Evolutionary conservation across 2,888 invertebrate species (phyloP).

Genomic region (Lasioglossum pauxillum): DNA sequence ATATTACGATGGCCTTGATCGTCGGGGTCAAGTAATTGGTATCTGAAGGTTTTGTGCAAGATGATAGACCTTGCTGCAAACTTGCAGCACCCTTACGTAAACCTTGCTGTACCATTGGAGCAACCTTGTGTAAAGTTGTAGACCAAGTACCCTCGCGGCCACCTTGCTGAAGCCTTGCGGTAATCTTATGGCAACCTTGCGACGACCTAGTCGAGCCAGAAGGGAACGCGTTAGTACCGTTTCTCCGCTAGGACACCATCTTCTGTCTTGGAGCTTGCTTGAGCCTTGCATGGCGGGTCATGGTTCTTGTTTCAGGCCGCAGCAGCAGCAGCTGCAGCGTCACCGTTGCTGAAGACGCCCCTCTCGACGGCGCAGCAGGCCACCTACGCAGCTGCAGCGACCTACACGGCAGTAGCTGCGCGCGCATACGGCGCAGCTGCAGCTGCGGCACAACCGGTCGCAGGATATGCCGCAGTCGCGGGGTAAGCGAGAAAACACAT

Average conservation of each 20-base stretch:
- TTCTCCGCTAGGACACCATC: constrained; percentile 51
- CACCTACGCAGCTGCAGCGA: constrained; percentile 94
- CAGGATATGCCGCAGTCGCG: constrained; percentile 90
- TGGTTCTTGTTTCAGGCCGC: constrained; percentile 86
- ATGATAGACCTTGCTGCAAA: too few species aligned
- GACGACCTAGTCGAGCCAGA: not conserved
- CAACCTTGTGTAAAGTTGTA: not conserved
- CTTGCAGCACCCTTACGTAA: too few species aligned
- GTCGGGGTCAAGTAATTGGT: too few species aligned
- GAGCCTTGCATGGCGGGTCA: constrained; percentile 82
- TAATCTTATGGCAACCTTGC: not conserved
- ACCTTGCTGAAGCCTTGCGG: not conserved
- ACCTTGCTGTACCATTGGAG: too few species aligned
- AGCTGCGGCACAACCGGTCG: constrained; percentile 89
- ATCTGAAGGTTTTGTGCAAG: too few species aligned
- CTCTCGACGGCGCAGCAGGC: constrained; percentile 94
- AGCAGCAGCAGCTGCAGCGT: constrained; percentile 90
- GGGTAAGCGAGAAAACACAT: constrained; percentile 85
- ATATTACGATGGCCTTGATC: too few species aligned
- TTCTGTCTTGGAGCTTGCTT: constrained; percentile 80
- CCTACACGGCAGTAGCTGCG: constrained; percentile 94
- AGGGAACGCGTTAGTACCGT: constrained; percentile 50
- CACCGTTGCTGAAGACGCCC: constrained; percentile 93
- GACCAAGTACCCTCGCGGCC: not conserved
- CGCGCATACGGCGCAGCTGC: constrained; percentile 92